Percentiles rank a stretch among this genome's conserved stretches.
Conservation (phyloP, 30 jellyfish, hydroid and myxozoan genomes). For the Aurelia aurita region DNA sequence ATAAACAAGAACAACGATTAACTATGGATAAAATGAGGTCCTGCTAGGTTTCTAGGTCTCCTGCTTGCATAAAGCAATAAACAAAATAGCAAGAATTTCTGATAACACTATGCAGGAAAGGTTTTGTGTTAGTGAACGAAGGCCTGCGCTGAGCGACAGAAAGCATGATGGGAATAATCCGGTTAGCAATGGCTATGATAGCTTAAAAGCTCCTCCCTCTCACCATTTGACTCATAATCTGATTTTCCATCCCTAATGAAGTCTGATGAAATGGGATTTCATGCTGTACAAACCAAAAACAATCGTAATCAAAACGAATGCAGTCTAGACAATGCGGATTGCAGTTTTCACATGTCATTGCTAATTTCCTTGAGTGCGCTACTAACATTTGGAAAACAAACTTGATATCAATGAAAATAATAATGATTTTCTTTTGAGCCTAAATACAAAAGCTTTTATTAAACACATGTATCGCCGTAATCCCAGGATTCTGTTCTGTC, state of each 20-base stretch:
- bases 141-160: not conserved
- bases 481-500: slow-evolving; percentile 54
- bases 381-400: slow-evolving; percentile 73
- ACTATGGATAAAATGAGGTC: too few species aligned
- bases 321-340: slow-evolving; percentile 60
- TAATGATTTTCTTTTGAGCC: slow-evolving; percentile 29
- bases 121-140: not conserved
- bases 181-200: slow-evolving; percentile 72
- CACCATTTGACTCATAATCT: slow-evolving; percentile 68
- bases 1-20: too few species aligned
- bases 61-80: too few species aligned
- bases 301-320: slow-evolving; percentile 47
- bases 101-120: not conserved
- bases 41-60: too few species aligned
- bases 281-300: slow-evolving; percentile 52
- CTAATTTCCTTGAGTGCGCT: slow-evolving; percentile 71
- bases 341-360: slow-evolving; percentile 74
- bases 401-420: slow-evolving; percentile 42
- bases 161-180: slow-evolving; percentile 54
- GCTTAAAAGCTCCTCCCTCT: slow-evolving; percentile 86
- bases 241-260: slow-evolving; percentile 61
- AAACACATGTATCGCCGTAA: slow-evolving; percentile 64
- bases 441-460: slow-evolving; percentile 60
- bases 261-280: slow-evolving; percentile 72
- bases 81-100: too few species aligned